Evolutionary conservation across 2,113 vertebrate species (phyloP).

Genomic region (Psilopogon haemacephalus): DNA sequence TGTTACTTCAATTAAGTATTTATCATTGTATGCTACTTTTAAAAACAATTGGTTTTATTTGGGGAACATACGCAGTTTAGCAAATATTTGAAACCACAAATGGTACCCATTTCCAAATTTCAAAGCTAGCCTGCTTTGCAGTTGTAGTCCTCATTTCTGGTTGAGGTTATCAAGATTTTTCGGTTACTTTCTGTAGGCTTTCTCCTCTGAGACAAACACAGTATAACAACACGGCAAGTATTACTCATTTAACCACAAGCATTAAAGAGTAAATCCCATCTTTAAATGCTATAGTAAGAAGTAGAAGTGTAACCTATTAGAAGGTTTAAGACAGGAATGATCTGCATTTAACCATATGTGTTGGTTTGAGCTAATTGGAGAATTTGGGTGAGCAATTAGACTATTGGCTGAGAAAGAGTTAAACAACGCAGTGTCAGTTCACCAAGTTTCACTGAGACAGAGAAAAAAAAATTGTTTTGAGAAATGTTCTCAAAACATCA

Average conservation of each 20-base stretch:
- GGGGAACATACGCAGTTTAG: not conserved
- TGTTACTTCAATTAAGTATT: not conserved
- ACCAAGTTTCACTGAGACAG: too few species aligned
- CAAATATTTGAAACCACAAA: not conserved
- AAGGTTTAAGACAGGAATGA: not conserved
- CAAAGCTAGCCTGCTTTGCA: not conserved
- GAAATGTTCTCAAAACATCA: too few species aligned
- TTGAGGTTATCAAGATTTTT: not conserved
- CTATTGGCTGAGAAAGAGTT: too few species aligned
- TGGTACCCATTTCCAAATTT: not conserved
- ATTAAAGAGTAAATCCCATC: not conserved
- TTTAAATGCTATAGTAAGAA: not conserved
- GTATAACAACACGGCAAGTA: not conserved
- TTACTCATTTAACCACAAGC: not conserved
- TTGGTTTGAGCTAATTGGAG: too few species aligned
- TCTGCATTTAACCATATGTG: not conserved
- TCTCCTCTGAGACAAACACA: constrained; percentile 7
- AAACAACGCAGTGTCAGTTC: too few species aligned
- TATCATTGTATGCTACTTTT: not conserved
- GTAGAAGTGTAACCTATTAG: not conserved
- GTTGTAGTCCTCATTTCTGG: not conserved
- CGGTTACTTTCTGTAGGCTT: not conserved
- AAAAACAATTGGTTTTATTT: not conserved
- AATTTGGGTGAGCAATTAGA: too few species aligned
- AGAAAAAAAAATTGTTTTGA: too few species aligned